Conservation (phyloP, 2,888 invertebrate species). For the Lepas anatifera region DNA sequence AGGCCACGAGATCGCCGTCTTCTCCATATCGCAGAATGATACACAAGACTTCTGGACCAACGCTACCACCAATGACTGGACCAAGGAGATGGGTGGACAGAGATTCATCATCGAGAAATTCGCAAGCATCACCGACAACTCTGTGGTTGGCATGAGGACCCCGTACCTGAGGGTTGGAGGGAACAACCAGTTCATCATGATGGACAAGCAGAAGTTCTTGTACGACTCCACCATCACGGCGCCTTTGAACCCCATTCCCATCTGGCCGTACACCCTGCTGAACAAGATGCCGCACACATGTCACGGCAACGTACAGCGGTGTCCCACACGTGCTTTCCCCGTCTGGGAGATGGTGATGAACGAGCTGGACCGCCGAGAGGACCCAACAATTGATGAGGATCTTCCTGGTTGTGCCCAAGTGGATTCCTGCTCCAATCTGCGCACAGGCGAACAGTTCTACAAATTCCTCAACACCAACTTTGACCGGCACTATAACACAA, state of each 20-base stretch:
- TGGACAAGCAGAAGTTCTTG: constrained; percentile 88
- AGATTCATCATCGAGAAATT: constrained; percentile 79
- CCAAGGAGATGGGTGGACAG: constrained; percentile 90
- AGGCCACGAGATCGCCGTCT: constrained; percentile 86
- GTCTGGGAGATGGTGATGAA: constrained; percentile 97
- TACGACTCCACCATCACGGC: constrained; percentile 94
- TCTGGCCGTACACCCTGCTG: constrained; percentile 98
- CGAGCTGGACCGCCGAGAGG: constrained; percentile 80
- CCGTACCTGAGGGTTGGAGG: constrained; percentile 85
- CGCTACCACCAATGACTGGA: constrained; percentile 83
- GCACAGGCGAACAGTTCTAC: constrained; percentile 85
- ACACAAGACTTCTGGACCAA: constrained; percentile 89
- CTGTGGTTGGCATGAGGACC: constrained; percentile 79
- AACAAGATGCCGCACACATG: constrained; percentile 92
- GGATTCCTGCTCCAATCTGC: constrained; percentile 84
- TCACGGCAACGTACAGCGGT: constrained; percentile 81
- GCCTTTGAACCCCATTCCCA: constrained; percentile 75
- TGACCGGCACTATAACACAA: constrained; percentile 79
- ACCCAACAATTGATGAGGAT: constrained; percentile 76
- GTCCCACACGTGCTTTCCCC: constrained; percentile 81
- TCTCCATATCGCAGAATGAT: constrained; percentile 84
- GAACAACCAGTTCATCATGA: constrained; percentile 93
- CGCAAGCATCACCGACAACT: constrained; percentile 79
- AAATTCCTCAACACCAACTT: constrained; percentile 89
- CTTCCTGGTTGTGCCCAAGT: constrained; percentile 84